Base-by-base conservation (phyloP, 2,888 invertebrate species). In the Perithous albicinctus region DNA sequence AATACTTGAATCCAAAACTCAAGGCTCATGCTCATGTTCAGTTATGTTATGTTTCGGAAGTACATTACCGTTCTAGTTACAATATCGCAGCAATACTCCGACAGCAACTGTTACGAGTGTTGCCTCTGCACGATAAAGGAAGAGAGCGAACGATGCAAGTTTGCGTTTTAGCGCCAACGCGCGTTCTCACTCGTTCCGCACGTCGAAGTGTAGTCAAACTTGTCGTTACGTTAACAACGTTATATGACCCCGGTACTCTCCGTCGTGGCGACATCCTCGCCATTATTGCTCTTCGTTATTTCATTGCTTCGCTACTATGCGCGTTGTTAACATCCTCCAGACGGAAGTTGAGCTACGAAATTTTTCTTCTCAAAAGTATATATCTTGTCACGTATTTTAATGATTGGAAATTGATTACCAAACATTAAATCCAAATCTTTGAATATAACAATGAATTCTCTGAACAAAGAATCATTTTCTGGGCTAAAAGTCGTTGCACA, bases 31-130 rank as follows among this genome's bases (percentile, higher is more conserved):
- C 18, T 35, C 48, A 48, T 66, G 18, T 66, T 54, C 26, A 26
- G 54, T 32, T 48, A 6, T 26, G 64, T 64, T 43, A 26, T 48
- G 46, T 66, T 48, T 32, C 48, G 32, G 32, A 48, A 20, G 48
- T 48, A 48, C 48, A 66, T 66, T 66, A 18, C 20, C 66, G 20
- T 66, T 66, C 29, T 29, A 48, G 66, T 29, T 32, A 20, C 29
- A 20, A 32, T 66, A 66, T 20, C 48, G 8, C 48, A 10, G 51
- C 12, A 35, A 51, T 8, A 48, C 35, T 67, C 15, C 15, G 54
- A 35, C 32, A 67, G 41, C 48, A n/a, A 67, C 67, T 7, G 29
- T 35, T 51, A 29, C 67, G 29, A 67, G 18, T 20, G 67, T 51
- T 35, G 32, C 18, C 4, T 23, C 23, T 12, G 46, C 12, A 23